Evolutionary conservation across 2,797 vertebrate species (phyloP).

Genomic region (Cossypha heuglini): DNA sequence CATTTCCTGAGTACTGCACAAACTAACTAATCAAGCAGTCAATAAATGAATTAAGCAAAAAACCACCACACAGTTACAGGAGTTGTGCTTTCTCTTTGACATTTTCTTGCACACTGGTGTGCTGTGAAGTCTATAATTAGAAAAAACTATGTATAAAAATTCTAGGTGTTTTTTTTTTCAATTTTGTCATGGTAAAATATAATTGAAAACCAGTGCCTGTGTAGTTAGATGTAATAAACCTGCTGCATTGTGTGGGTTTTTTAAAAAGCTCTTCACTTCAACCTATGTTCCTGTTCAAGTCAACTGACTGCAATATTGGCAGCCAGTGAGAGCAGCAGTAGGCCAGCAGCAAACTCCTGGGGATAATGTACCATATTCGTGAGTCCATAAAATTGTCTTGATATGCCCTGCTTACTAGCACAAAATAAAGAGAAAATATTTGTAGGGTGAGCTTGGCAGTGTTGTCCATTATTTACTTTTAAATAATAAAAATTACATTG

Average conservation of each 20-base stretch:
- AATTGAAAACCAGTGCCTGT: not conserved
- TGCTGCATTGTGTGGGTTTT: not conserved
- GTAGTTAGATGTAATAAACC: not conserved
- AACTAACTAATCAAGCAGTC: constrained; percentile 10
- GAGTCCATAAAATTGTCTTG: not conserved
- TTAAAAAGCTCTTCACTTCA: not conserved
- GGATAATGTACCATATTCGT: not conserved
- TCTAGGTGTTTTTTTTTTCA: not conserved
- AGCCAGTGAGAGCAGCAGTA: not conserved
- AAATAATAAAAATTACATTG: not conserved
- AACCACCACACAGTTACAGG: not conserved
- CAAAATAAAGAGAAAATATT: not conserved
- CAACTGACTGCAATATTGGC: not conserved
- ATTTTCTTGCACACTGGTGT: not conserved
- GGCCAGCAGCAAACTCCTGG: not conserved
- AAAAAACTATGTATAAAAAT: not conserved
- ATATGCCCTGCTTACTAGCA: not conserved
- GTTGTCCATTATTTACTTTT: not conserved
- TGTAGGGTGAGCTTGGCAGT: not conserved
- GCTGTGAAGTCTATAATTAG: not conserved
- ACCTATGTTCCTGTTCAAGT: not conserved
- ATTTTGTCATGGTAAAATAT: not conserved
- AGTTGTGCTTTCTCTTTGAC: not conserved
- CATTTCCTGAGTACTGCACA: not conserved
- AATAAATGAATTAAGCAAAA: constrained; percentile 28